A percentile compares a stretch with the other conserved stretches of the same genome.
Conservation (phyloP, 2,113 vertebrate genomes). For the Eublepharis macularius region DNA sequence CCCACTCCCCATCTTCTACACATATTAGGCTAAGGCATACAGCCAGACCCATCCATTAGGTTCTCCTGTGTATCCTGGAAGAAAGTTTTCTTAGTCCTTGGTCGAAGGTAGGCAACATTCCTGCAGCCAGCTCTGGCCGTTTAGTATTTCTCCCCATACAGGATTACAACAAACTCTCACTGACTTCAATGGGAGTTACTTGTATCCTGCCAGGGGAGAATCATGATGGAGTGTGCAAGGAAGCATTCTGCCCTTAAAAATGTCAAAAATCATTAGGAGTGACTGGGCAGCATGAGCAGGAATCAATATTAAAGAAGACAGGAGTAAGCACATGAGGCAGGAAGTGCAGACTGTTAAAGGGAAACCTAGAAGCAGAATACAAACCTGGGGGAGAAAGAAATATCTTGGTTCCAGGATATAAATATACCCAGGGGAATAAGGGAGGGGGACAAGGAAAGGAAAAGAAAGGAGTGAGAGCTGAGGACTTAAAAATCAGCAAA, state of each 20-base stretch:
- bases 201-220: slow-evolving; percentile 23
- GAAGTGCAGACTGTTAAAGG: not conserved
- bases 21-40: not conserved
- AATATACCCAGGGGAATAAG: not conserved
- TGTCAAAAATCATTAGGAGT: slow-evolving; percentile 40
- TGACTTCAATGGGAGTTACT: slow-evolving; percentile 23
- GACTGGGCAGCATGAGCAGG: slow-evolving; percentile 16
- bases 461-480: not conserved
- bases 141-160: not conserved
- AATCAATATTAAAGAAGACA: slow-evolving; percentile 43
- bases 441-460: not conserved
- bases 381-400: slow-evolving; percentile 1
- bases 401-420: not conserved
- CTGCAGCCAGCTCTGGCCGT: not conserved
- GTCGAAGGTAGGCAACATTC: not conserved
- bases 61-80: not conserved
- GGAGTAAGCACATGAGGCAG: not conserved
- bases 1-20: not conserved
- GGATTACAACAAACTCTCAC: slow-evolving; percentile 16
- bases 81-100: not conserved
- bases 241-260: slow-evolving; percentile 30
- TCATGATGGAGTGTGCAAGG: slow-evolving; percentile 23
- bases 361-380: slow-evolving; percentile 12
- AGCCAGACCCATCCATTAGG: not conserved
- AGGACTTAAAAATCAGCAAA: not conserved